phyloP scores from a whole-genome alignment of 2,888 invertebrate species.

The Stegana nigrithorax region DNA sequence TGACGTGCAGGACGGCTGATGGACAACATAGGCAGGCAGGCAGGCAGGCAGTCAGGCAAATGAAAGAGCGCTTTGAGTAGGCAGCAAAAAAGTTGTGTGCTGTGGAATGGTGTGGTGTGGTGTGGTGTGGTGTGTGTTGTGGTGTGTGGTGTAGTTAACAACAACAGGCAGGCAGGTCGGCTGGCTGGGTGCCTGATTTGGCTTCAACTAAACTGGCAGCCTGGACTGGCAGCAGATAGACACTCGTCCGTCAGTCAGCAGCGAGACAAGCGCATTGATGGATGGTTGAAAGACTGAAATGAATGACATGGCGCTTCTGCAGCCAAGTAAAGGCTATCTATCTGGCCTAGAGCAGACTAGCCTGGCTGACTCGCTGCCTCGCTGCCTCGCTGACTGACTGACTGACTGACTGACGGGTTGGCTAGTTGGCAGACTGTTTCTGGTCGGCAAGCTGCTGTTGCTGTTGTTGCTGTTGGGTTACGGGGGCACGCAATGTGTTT shows the following conservation, averaged over 20 bases:
- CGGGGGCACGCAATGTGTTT: slow-evolving; percentile 38
- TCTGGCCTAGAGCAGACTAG: background rate
- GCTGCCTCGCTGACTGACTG: background rate
- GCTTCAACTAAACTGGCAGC: background rate
- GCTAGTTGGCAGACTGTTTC: too few relatives aligned
- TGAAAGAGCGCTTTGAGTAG: background rate
- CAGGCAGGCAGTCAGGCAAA: too few relatives aligned
- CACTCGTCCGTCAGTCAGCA: slow-evolving; percentile 22
- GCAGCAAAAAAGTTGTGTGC: too few relatives aligned
- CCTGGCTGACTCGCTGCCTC: background rate
- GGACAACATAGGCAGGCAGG: background rate
- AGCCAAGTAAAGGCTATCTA: background rate
- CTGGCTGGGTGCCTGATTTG: slow-evolving; percentile 36
- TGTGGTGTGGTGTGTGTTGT: too few relatives aligned
- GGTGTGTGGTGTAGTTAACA: background rate
- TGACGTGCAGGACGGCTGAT: background rate
- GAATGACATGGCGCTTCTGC: slow-evolving; percentile 56
- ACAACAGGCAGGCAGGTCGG: background rate
- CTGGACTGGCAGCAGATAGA: slow-evolving; percentile 16
- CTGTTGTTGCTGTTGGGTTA: slow-evolving; percentile 10
- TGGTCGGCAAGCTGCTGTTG: background rate
- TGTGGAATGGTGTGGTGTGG: too few relatives aligned
- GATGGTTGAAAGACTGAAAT: slow-evolving; percentile 56
- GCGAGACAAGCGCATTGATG: slow-evolving; percentile 43
- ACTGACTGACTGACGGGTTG: background rate